Base-by-base conservation (phyloP, 1,140 invertebrate genomes). In the Drosophila saltans region DNA sequence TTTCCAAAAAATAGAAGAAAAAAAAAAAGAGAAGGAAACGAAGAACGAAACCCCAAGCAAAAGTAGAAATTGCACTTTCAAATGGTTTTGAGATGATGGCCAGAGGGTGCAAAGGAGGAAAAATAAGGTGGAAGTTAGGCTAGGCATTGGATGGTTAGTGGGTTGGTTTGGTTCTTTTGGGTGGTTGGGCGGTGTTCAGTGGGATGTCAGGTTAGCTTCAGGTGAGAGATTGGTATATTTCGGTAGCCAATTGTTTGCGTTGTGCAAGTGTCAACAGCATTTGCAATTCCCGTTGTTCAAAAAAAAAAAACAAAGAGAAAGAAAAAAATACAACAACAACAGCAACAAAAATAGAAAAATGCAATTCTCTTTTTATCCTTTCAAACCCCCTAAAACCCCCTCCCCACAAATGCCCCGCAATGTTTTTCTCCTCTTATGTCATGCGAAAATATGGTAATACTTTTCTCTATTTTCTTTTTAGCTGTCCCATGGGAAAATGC, bases 191-290 rank as follows among this genome's bases (percentile, higher is more conserved):
- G 9, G 9, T 16, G 52, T 24, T 26, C 40, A 16, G 28, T 55
- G 67, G 33, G 1, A 48, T 52, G 45, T 52, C 45, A 52, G 45
- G 45, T 52, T 52, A 52, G 45, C 45, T 52, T 52, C 45, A 52
- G 45, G 45, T 52, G 75, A 69, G 63, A 74, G 75, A 78, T 72
- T 64, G 61, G 45, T 69, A 69, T 70, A 69, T 75, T 70, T 79
- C 45, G 77, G 52, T 60, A 68, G 80, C 69, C 83, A 86, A 89
- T 86, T 88, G 84, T 88, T 89, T 88, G 84, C 84, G 72, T 78
- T 89, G 84, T 84, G 85, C 80, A 84, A 89, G 84, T 89, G 84
- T 89, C 84, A 89, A 89, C 80, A 89, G 75, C 85, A 89, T 89
- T 89, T 89, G 85, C 85, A 89, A 89, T 90, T 89, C 80, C 75